Evolutionary conservation across 64 coral and sea anemone genomes (phyloP), one percentile per base, ranked within the genome.

Genomic region (Stichodactyla mertensii): DNA sequence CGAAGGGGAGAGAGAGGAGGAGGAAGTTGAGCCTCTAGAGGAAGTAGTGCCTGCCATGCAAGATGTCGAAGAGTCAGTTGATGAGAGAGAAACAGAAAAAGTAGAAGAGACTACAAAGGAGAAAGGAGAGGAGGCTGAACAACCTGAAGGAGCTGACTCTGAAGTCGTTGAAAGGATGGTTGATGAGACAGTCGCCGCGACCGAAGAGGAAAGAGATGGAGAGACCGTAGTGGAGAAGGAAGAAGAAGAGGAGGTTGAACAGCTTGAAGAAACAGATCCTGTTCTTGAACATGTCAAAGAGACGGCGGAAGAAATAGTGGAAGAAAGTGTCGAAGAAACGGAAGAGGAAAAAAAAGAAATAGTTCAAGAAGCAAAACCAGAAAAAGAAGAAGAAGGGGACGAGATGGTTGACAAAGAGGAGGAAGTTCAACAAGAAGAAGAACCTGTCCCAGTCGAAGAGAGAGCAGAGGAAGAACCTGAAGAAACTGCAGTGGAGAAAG

Each of bases 81-180:
- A 57, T 16, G 82, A 57, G 77, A 53, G 57, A 79, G 89, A 85
- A 23, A 55, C 14, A 71, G 59, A 89, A 59, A 57, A 89, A 84
- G 64, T 20, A 51, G 59, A 66, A 64, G 82, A 84, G 16, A 56
- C 54, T 16, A 52, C 20, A 54, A 51, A 84, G 18, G 57, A 45
- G 36, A 45, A 11, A 23, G 54, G 55, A 62, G 56, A 55, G 16
- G 56, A 85, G 36, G 83, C 19, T 61, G 52, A 55, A 52, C 78
- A 51, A 52, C 45, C 4, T 82, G 78, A 52, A 53, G 52, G 55
- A 53, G 36, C 53, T 81, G 78, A 18, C 1, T 14, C 26, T 8
- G 78, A 81, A 54, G 53, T 16, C 5, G 51, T 53, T 14, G 78
- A 81, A 79, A 28, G 51, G 51, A 79, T 12, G 27, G 31, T 79